Base-by-base conservation (phyloP, 2,888 invertebrate species). In the Slavum lentiscoides region DNA sequence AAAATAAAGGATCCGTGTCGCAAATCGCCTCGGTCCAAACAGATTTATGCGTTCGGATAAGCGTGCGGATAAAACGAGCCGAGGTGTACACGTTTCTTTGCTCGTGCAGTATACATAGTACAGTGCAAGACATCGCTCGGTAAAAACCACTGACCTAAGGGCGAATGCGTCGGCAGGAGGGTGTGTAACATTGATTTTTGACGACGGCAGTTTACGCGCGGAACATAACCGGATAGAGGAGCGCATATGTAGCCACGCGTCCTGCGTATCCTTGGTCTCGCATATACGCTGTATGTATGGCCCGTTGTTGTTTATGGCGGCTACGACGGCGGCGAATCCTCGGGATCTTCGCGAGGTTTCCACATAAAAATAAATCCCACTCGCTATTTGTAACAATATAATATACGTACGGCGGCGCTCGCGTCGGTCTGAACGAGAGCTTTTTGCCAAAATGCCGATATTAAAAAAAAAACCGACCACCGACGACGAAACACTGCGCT, bases 281-380 rank as follows among this genome's bases (percentile, higher is more conserved):
- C 19, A n/a, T n/a, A 4, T 19, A 19, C 43, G 17, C 67, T 43
- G 7, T 43, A 23, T 13, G n/a, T 66, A 43, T 64, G 21, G 59
- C 49, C 69, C 30, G 30, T 30, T 39, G 77, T 70, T 80, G 77
- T 80, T 80, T 80, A 80, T 64, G 69, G 64, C n/a, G 64, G 53
- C 30, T 15, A 17, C 39, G 55, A 17, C 61, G 23, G 53, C 49
- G 19, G 53, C 55, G 15, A 70, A 76, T 70, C 23, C 70, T 39
- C 53, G 77, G 70, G 15, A 70, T 77, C 62, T 61, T 64, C 64
- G 64, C 9, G 1, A 55, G 64, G 21, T 58, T 80, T 72, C 23
- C 69, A 64, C 70, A 70, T 80, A 70, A 69, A 80, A 70, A 80
- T 70, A 80, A 80, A 70, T 70, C 77, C 70, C 70, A 53, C 70